A percentile compares a stretch with the other conserved stretches of the same genome.
These are phyloP conservation scores for Cosmopolites sordidus DNA, from an alignment of 2,888 invertebrate genomes.

Conservation along the genomic window DNA sequence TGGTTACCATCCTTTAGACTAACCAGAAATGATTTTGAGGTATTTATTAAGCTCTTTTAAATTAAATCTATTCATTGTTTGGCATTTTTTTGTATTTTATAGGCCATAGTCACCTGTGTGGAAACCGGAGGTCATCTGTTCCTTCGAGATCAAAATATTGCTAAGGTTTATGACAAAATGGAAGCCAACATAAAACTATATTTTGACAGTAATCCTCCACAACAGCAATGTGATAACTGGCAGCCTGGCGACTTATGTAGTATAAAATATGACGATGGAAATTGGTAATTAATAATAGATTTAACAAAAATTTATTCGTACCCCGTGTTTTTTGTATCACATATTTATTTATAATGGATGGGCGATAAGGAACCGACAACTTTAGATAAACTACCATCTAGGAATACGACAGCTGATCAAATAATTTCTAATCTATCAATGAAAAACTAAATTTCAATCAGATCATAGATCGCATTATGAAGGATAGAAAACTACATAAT, in stretches of 20 bases:
- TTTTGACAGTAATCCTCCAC: constrained; percentile 31
- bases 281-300: constrained; percentile 17
- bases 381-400: too few species aligned
- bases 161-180: constrained; percentile 35
- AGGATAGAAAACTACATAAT: too few species aligned
- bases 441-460: too few species aligned
- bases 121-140: constrained; percentile 51
- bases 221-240: constrained; percentile 47
- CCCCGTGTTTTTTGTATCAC: too few species aligned
- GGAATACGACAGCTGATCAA: too few species aligned
- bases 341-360: too few species aligned
- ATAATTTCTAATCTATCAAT: too few species aligned
- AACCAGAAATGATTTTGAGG: constrained; percentile 53
- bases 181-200: constrained; percentile 35
- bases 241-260: constrained; percentile 62
- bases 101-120: constrained; percentile 60
- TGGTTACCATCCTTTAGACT: constrained; percentile 61
- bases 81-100: background rate
- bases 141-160: constrained; percentile 42
- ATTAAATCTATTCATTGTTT: too few species aligned
- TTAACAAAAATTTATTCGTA: too few species aligned
- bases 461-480: too few species aligned
- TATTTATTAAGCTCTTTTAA: too few species aligned
- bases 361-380: too few species aligned
- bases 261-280: constrained; percentile 59